These are phyloP conservation scores for Xerus rutilus DNA, from an alignment of 2,797 vertebrate species.

Conservation along the genomic window DNA sequence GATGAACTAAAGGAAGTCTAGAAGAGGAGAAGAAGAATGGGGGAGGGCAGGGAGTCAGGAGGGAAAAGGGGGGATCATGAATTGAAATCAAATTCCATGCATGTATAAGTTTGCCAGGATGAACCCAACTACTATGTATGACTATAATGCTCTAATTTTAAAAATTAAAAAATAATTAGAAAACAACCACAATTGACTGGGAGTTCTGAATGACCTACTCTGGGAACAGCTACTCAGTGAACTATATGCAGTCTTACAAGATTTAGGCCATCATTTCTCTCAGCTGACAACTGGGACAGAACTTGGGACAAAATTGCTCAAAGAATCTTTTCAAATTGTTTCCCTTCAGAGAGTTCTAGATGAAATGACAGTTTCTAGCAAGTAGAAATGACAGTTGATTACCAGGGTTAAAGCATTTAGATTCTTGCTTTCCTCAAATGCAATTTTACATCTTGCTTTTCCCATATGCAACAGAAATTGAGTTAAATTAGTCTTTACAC, in stretches of 20 bases:
- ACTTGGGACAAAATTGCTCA: constrained; percentile 34
- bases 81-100: too few relatives aligned
- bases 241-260: not conserved
- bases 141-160: too few relatives aligned
- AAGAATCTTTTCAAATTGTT: constrained; percentile 61
- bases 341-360: constrained; percentile 60
- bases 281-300: not conserved
- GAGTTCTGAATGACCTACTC: not conserved
- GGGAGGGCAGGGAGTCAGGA: too few relatives aligned
- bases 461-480: constrained; percentile 57
- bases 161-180: too few relatives aligned
- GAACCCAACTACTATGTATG: too few relatives aligned
- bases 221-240: not conserved
- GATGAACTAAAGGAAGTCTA: too few relatives aligned
- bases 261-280: constrained; percentile 14
- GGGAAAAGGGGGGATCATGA: too few relatives aligned
- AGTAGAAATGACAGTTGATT: constrained; percentile 63
- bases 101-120: too few relatives aligned
- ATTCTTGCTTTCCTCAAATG: constrained; percentile 53
- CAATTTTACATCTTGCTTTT: constrained; percentile 41
- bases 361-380: constrained; percentile 54
- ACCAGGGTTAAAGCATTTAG: constrained; percentile 59
- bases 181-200: too few relatives aligned
- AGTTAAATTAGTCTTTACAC: constrained; percentile 52
- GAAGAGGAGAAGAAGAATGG: too few relatives aligned